Conservation (phyloP, 2,888 invertebrate species). For the Volucella bombylans region DNA sequence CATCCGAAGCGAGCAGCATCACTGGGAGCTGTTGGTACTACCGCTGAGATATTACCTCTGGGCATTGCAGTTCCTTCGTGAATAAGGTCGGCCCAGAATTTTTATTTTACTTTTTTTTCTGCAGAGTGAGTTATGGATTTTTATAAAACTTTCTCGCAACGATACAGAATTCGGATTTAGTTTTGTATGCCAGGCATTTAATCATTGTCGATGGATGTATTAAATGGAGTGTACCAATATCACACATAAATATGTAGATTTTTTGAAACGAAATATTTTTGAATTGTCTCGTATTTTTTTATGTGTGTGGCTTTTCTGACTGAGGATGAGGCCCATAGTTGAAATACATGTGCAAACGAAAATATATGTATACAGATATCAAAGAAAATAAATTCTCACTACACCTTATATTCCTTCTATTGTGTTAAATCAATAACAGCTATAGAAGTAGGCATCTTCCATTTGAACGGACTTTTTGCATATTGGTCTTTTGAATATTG, state of each 20-base stretch:
- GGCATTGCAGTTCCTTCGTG: conserved; percentile 18
- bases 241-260: conserved; percentile 63
- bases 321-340: too few species aligned
- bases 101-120: conserved; percentile 9
- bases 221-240: conserved; percentile 54
- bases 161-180: conserved; percentile 36
- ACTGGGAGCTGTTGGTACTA: conserved; percentile 56
- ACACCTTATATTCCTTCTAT: too few species aligned
- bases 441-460: too few species aligned
- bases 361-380: too few species aligned
- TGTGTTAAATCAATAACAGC: too few species aligned
- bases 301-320: too few species aligned
- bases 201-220: conserved; percentile 59
- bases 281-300: too few species aligned
- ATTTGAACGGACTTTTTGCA: too few species aligned
- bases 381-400: too few species aligned
- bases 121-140: conserved; percentile 67
- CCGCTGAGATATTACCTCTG: conserved; percentile 30
- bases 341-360: too few species aligned
- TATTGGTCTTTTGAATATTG: too few species aligned
- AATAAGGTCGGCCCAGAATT: conserved; percentile 4
- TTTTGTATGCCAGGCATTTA: conserved; percentile 49
- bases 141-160: conserved; percentile 56
- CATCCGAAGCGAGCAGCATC: conserved; percentile 34
- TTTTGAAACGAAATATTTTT: background rate